phyloP scores from a whole-genome alignment of 1,140 invertebrate genomes.

The Eufriesea mexicana region DNA sequence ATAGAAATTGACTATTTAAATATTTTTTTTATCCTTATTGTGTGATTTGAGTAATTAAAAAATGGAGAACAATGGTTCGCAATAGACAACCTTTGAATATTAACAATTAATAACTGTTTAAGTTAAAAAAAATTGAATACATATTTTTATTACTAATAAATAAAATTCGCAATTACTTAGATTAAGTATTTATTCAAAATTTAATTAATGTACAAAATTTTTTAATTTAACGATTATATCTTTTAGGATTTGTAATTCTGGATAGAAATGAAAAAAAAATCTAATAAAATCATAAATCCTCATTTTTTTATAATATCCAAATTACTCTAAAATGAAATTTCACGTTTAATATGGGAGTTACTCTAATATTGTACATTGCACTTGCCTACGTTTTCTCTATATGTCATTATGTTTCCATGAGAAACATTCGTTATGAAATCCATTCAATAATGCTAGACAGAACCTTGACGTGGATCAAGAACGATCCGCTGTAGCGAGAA shows the following conservation, averaged over 20 bases:
- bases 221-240: too few relatives aligned
- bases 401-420: not conserved
- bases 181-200: too few relatives aligned
- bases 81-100: not conserved
- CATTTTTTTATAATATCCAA: too few relatives aligned
- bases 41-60: not conserved
- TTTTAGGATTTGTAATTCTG: not conserved
- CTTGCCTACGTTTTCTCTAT: not conserved
- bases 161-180: not conserved
- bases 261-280: not conserved
- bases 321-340: too few relatives aligned
- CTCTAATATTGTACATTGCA: not conserved
- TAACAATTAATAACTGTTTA: not conserved
- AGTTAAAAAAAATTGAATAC: not conserved
- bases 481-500: not conserved
- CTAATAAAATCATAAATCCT: not conserved
- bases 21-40: not conserved
- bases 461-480: not conserved
- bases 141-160: not conserved
- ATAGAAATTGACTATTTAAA: not conserved
- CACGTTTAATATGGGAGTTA: not conserved
- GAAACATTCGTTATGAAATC: not conserved
- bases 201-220: too few relatives aligned
- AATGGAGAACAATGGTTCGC: not conserved
- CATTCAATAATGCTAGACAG: not conserved